Conservation (phyloP, 2,113 vertebrate genomes). For the Empidonax alnorum region DNA sequence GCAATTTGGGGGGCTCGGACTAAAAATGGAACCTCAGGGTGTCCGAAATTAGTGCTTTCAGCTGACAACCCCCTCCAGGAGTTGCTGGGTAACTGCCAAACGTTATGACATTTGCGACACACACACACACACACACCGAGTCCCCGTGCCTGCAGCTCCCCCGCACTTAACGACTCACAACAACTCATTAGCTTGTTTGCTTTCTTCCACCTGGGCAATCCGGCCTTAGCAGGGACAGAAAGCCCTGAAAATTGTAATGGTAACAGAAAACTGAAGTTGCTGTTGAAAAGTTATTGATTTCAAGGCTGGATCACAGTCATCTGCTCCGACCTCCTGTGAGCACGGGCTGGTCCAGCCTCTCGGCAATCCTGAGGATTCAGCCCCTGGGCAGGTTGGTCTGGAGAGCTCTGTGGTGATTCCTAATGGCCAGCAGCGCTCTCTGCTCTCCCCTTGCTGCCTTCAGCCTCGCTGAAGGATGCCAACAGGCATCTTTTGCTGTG, state of each 20-base stretch:
- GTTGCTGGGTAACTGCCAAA: conserved; percentile 34
- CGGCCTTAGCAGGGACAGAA: background rate
- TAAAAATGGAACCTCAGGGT: conserved; percentile 13
- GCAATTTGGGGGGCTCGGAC: background rate
- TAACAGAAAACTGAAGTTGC: background rate
- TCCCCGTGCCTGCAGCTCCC: conserved; percentile 23
- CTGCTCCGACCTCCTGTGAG: background rate
- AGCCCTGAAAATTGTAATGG: background rate
- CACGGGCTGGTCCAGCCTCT: background rate
- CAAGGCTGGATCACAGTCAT: background rate
- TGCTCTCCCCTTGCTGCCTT: background rate
- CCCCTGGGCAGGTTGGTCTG: background rate
- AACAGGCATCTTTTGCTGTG: background rate
- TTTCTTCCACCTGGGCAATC: background rate
- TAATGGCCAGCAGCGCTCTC: background rate
- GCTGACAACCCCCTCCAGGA: conserved; percentile 20
- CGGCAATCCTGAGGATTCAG: background rate
- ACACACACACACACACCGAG: background rate
- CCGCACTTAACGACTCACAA: conserved; percentile 43
- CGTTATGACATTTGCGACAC: conserved; percentile 20
- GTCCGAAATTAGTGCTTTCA: background rate
- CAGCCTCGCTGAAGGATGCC: background rate
- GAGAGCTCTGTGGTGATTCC: background rate
- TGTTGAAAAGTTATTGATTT: background rate
- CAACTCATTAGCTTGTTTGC: conserved; percentile 46